phyloP scores from a whole-genome alignment of 2,888 invertebrate species.

The Leptopilina myrica region DNA sequence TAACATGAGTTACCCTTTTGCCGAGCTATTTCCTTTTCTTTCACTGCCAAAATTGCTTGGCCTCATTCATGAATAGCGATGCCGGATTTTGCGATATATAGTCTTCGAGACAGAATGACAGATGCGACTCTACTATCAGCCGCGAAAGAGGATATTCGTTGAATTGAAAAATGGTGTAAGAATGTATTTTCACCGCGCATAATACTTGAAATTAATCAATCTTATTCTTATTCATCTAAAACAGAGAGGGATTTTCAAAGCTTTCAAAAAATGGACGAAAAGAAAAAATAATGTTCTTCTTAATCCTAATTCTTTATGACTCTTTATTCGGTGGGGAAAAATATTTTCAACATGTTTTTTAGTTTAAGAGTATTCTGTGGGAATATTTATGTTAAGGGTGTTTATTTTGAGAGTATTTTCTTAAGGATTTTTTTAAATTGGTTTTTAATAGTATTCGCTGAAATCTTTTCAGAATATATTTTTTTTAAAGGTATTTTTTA shows the following conservation, averaged over 20 bases:
- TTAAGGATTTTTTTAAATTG: too few species aligned
- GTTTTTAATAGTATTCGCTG: too few species aligned
- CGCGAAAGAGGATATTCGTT: background rate
- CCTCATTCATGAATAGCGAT: conserved; percentile 6
- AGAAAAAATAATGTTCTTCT: too few species aligned
- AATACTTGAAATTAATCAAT: conserved; percentile 13
- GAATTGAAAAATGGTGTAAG: conserved; percentile 16
- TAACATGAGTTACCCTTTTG: conserved; percentile 38
- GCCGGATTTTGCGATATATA: background rate
- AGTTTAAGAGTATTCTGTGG: too few species aligned
- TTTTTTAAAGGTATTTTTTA: too few species aligned
- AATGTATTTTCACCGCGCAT: background rate
- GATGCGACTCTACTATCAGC: conserved; percentile 3
- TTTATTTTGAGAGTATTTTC: too few species aligned
- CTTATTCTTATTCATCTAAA: background rate
- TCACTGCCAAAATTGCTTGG: conserved; percentile 8
- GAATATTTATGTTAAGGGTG: too few species aligned
- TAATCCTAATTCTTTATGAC: too few species aligned
- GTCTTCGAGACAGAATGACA: background rate
- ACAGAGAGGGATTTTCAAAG: background rate
- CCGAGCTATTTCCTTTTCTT: conserved; percentile 46
- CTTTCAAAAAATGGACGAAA: too few species aligned
- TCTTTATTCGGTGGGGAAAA: too few species aligned
- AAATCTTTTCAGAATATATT: too few species aligned
- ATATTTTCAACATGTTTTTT: too few species aligned